Conservation (phyloP, 2,113 vertebrate species). For the Psettodes erumei region DNA sequence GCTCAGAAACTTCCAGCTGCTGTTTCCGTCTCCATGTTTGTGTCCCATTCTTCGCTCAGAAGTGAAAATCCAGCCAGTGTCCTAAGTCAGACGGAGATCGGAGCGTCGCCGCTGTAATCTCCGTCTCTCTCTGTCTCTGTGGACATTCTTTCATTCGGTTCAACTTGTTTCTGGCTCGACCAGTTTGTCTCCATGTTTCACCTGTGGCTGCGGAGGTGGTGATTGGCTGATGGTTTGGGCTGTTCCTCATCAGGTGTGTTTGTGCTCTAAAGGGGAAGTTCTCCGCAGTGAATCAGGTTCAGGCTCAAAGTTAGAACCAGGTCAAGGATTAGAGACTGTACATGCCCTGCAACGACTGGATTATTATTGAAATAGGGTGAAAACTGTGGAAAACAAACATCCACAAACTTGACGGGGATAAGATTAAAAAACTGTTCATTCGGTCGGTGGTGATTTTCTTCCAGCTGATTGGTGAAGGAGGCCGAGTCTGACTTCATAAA, state of each 20-base stretch:
- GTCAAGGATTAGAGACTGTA: too few species aligned
- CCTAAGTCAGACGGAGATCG: not conserved
- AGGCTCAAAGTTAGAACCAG: not conserved
- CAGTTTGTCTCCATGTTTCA: conserved; percentile 64
- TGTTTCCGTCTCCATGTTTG: not conserved
- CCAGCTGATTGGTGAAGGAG: not conserved
- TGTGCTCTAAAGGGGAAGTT: too few species aligned
- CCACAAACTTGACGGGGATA: too few species aligned
- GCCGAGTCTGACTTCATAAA: not conserved
- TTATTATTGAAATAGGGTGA: too few species aligned
- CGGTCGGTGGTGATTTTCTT: too few species aligned
- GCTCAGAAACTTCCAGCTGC: conserved; percentile 41
- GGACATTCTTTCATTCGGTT: not conserved
- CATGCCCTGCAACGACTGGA: not conserved
- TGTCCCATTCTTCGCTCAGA: not conserved
- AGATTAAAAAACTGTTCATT: too few species aligned
- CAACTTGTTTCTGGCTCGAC: conserved; percentile 48
- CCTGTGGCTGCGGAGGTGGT: not conserved
- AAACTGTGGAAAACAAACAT: too few species aligned
- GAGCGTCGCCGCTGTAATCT: not conserved
- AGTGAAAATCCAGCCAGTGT: not conserved
- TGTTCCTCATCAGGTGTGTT: not conserved
- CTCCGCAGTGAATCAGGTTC: not conserved
- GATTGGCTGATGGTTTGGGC: conserved; percentile 24
- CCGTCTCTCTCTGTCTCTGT: not conserved